Base-by-base conservation (phyloP, 1,140 invertebrate species). In the Panulirus ornatus region DNA sequence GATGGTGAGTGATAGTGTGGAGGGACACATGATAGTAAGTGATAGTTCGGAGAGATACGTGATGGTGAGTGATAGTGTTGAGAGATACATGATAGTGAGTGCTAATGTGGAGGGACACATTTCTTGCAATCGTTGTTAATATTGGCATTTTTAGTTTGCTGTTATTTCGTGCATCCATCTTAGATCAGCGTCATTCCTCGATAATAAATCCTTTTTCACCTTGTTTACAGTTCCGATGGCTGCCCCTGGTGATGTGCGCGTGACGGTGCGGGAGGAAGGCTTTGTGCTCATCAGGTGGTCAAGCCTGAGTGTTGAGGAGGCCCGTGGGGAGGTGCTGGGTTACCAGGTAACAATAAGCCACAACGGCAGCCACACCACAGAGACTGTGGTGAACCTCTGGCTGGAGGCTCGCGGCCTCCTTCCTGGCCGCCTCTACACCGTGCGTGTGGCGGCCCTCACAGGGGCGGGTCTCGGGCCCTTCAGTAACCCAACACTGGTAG, bases 371-470 rank as follows among this genome's bases (percentile, higher is more conserved):
- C 84, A 87, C 8, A 87, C 78, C 42, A 87, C 83, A 75, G 51
- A 92, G 58, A 89, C 79, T 14, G 87, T 89, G 19, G 78, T 54
- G 36, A 90, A 44, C 0, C 88, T 84, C n/a, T 92, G 91, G 91
- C 70, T 92, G 54, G 91, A 92, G 71, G 84, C 86, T 40, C 71
- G 70, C 22, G 86, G 82, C 22, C 73, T 92, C 14, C 27, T 79
- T 19, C 86, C 86, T 16, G 85, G 91, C 42, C 83, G 85, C 30
- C 76, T 91, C 51, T 91, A 91, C n/a, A 91, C 91, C 30, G 78
- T 90, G 27, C 44, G 87, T 0, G 91, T 92, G 14, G 91, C 92
- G 22, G 92, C 91, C 38, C 54, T 86, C 22, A 92, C 88, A n/a
- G 82, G 71, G 9, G 88, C 86, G 2, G 92, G 92, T 22, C 66